These are phyloP conservation scores for Chrysaora quinquecirrha DNA, from an alignment of 30 jellyfish, hydroid and myxozoan genomes.

Conservation along the genomic window DNA sequence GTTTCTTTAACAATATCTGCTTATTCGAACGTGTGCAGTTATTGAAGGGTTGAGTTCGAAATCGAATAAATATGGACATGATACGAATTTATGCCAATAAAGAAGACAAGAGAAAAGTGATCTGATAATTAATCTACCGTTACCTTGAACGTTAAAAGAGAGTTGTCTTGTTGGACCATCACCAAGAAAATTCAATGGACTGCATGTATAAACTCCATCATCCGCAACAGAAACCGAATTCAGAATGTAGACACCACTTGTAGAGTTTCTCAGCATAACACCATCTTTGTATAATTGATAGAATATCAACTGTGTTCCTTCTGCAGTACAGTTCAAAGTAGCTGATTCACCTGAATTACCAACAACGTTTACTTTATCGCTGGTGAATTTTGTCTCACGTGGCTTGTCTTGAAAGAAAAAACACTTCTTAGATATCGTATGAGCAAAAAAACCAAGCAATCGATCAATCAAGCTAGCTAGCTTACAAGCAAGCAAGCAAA, in stretches of 20 bases:
- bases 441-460: too few species aligned
- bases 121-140: too few species aligned
- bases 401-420: slow-evolving; percentile 42
- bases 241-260: slow-evolving; percentile 31
- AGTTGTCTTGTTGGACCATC: slow-evolving; percentile 25
- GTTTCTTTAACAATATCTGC: too few species aligned
- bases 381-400: slow-evolving; percentile 23
- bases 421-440: too few species aligned
- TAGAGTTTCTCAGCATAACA: slow-evolving; percentile 19
- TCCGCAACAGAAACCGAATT: slow-evolving; percentile 18
- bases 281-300: slow-evolving; percentile 62
- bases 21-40: too few species aligned
- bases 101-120: too few species aligned
- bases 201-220: slow-evolving; percentile 55
- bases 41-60: too few species aligned
- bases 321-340: slow-evolving; percentile 49
- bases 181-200: slow-evolving; percentile 67
- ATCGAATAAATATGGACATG: too few species aligned
- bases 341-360: slow-evolving; percentile 35
- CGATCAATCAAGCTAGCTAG: too few species aligned
- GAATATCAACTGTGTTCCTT: slow-evolving; percentile 47
- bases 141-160: slow-evolving; percentile 40
- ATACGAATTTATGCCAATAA: too few species aligned
- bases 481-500: too few species aligned
- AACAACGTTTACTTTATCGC: slow-evolving; percentile 17